phyloP scores from a whole-genome alignment of 2,113 vertebrate genomes.

The Cyanocitta stelleri region DNA sequence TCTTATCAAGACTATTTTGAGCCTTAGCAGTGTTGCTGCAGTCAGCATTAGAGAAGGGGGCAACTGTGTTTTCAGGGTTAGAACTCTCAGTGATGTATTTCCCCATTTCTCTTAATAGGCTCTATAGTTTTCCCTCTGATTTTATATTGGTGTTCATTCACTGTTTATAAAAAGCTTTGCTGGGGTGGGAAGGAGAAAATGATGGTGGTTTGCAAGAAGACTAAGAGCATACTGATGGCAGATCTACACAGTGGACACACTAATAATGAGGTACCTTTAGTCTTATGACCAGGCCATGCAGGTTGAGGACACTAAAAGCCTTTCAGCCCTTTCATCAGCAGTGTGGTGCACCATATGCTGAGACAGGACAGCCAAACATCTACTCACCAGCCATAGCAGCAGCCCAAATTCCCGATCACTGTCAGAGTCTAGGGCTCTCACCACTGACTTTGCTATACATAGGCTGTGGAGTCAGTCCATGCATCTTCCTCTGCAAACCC shows the following conservation, averaged over 20 bases:
- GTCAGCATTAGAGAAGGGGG: background rate
- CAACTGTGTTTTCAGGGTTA: background rate
- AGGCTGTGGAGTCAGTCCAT: accelerated
- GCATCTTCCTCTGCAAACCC: background rate
- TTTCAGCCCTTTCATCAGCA: background rate
- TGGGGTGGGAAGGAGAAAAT: background rate
- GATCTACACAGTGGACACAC: background rate
- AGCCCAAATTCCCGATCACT: background rate
- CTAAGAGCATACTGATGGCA: background rate
- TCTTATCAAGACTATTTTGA: background rate
- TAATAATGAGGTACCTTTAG: background rate
- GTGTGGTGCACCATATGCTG: background rate
- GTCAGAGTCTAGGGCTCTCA: background rate
- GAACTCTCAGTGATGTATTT: background rate
- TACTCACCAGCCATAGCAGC: background rate
- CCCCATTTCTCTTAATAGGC: background rate
- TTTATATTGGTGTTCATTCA: background rate
- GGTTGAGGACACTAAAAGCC: background rate
- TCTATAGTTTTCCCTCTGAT: background rate
- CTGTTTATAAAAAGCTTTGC: background rate
- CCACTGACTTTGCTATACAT: accelerated
- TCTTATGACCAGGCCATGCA: background rate
- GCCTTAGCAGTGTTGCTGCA: background rate
- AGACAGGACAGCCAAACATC: background rate
- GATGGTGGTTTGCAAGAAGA: background rate